phyloP scores from a whole-genome alignment of 2,113 vertebrate genomes.

The Gnathonemus echidnorhynchus region DNA sequence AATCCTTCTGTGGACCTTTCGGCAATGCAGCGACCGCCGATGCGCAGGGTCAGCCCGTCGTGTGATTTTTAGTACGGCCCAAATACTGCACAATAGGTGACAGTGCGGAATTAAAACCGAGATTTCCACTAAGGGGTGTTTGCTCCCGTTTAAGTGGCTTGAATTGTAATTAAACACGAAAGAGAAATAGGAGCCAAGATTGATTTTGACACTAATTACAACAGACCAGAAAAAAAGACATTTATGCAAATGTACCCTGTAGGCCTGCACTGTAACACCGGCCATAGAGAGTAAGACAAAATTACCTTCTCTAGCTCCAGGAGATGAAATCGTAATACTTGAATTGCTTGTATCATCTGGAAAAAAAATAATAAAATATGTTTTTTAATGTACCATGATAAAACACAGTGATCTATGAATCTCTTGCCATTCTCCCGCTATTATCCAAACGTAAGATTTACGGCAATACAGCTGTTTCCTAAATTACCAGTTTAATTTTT shows the following conservation, averaged over 20 bases:
- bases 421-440: not conserved
- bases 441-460: constrained; percentile 37
- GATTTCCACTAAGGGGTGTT: constrained; percentile 65
- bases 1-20: not conserved
- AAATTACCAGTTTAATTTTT: constrained; percentile 29
- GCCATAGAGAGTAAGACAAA: constrained; percentile 55
- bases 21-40: not conserved
- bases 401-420: constrained; percentile 3
- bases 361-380: constrained; percentile 65
- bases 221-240: constrained; percentile 81
- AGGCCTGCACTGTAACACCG: constrained; percentile 58
- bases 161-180: constrained; percentile 90
- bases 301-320: constrained; percentile 99
- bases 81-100: constrained; percentile 45
- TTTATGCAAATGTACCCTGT: constrained; percentile 80
- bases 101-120: constrained; percentile 47
- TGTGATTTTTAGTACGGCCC: constrained; percentile 32
- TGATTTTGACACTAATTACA: constrained; percentile 96
- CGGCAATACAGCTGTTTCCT: constrained; percentile 42
- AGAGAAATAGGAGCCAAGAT: constrained; percentile 84
- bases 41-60: constrained; percentile 1
- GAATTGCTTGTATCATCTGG: constrained; percentile 99
- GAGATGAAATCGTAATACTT: constrained; percentile 99
- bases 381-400: constrained; percentile 33
- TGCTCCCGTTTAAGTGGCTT: constrained; percentile 77